Evolutionary conservation across 2,888 invertebrate species (phyloP), one percentile per base, ranked within the genome.

Genomic region (Atrina japonica): DNA sequence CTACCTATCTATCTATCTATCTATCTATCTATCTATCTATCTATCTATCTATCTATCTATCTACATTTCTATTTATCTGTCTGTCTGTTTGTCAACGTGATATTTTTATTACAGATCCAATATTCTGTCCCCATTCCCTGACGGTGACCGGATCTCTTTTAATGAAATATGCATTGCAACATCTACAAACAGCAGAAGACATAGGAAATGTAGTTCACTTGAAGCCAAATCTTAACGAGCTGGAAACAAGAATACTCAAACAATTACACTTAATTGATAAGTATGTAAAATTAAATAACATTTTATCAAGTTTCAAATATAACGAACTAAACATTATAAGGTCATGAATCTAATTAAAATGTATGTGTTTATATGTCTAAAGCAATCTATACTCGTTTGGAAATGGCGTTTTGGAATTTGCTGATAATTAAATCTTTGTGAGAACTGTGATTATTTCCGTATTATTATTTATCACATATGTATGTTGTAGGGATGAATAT

Each of bases 261-360:
- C 55, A 50, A 27, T 6, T 58, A 14, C 52, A 52, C 14, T 49
- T 53, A 1, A 40, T 67, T 11, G 60, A 74, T 30, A 67, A 67
- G 74, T 74, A 52, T 11, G 47, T 21, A 56, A 7, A 5, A n/a
- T 2, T 16, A 7, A 35, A 35, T 7, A 35, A 35, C n/a, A n/a
- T n/a, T n/a, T n/a, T n/a, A n/a, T n/a, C n/a, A n/a, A n/a, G n/a
- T n/a, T n/a, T n/a, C n/a, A n/a, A n/a, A n/a, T n/a, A n/a, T n/a
- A n/a, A n/a, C n/a, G n/a, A n/a, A n/a, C n/a, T n/a, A n/a, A n/a
- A n/a, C n/a, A n/a, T n/a, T n/a, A n/a, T n/a, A n/a, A n/a, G n/a
- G n/a, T n/a, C n/a, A n/a, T n/a, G n/a, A n/a, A n/a, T n/a, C n/a
- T n/a, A n/a, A n/a, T n/a, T n/a, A n/a, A n/a, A n/a, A n/a, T n/a